Evolutionary conservation across 2,888 invertebrate species (phyloP).

Genomic region (Agapostemon virescens): DNA sequence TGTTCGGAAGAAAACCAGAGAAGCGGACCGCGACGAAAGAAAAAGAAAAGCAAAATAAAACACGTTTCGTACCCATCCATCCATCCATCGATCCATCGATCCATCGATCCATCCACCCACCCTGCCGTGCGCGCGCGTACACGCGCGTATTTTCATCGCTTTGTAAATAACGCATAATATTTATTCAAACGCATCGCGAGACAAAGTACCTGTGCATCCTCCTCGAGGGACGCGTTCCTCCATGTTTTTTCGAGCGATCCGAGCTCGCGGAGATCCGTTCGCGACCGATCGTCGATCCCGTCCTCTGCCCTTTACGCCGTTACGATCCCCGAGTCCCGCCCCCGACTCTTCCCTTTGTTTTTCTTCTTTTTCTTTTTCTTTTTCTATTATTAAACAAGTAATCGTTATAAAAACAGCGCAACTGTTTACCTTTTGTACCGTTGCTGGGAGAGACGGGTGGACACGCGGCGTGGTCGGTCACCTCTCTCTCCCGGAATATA

Average conservation of each 20-base stretch:
- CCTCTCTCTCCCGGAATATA: background rate
- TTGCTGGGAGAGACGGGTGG: slow-evolving; percentile 11
- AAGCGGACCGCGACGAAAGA: background rate
- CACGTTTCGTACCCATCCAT: no score
- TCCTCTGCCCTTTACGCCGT: background rate
- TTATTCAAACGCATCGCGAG: slow-evolving; percentile 67
- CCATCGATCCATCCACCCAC: no score
- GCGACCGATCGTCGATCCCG: slow-evolving; percentile 8
- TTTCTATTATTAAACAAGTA: slow-evolving; percentile 5
- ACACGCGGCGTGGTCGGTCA: background rate
- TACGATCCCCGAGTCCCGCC: background rate
- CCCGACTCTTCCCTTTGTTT: background rate
- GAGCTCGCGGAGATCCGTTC: slow-evolving; percentile 34
- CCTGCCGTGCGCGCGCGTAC: no score
- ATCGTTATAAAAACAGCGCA: slow-evolving; percentile 5
- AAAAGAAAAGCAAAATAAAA: background rate
- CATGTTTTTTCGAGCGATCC: background rate
- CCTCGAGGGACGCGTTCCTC: slow-evolving; percentile 40
- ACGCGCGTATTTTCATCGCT: slow-evolving; percentile 48
- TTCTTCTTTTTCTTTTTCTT: background rate
- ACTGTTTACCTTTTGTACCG: slow-evolving; percentile 24
- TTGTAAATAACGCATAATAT: slow-evolving; percentile 69
- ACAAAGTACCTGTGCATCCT: slow-evolving; percentile 57
- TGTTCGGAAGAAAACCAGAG: background rate
- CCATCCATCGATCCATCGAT: no score